Evolutionary conservation across 2,113 vertebrate genomes (phyloP), one percentile per base, ranked within the genome.

Genomic region (Phrynosoma blainvillii): DNA sequence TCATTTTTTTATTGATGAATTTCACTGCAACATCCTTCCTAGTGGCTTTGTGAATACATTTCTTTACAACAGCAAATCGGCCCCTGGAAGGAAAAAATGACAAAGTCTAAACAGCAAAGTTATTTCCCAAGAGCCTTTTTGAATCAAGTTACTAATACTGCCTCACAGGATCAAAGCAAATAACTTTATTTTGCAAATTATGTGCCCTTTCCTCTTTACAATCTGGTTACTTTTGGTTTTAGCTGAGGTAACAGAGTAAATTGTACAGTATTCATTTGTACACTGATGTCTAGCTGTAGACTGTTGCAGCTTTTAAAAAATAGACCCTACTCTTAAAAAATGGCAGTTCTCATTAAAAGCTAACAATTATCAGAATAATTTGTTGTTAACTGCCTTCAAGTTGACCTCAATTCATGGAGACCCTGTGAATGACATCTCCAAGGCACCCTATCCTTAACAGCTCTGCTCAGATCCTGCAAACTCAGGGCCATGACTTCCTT

Each of bases 1-100:
- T 98, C 98, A 99, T 98, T 96, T 98, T 99, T 94, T 99, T 99
- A 94, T 96, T 98, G 84, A 99, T 97, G 83, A 98, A 99, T 95
- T 99, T 99, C 71, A 99, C 98, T 0, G 99, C 99, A 3, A 99
- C 98, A 13, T 99, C 99, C 88, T 98, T 99, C 93, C 98, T 98
- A 10, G 97, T 98, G 36, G 97, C 96, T 95, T 98, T 99, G 95
- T 98, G 98, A 82, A 98, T 92, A 84, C 98, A 99, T 93, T 98
- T 99, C 93, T 97, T 98, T 76, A 99, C 99, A 47, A 98, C 98
- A 68, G 99, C 98, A 95, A 99, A 99, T n/a, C 99, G 96, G 16
- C 99, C 99, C 93, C 99, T 99, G 91, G 52, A 94, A 90, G 36
- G 94, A 36, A 71, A 86, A 71, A 71, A 89, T 54, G 86, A 85